Conservation (phyloP, 1,140 invertebrate species). For the Amphibalanus amphitrite region DNA sequence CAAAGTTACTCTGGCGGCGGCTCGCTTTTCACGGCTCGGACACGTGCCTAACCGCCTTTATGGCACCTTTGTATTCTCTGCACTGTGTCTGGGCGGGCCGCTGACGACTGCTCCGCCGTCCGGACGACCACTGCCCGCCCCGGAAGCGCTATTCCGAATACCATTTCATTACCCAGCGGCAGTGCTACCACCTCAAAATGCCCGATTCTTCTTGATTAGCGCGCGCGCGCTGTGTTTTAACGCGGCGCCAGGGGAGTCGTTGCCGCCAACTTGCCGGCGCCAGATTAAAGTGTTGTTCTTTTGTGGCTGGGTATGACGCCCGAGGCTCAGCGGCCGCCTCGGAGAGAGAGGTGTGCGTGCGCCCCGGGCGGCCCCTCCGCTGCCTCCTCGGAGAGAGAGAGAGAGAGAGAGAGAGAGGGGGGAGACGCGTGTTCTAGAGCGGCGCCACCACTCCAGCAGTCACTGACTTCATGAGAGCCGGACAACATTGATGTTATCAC, state of each 20-base stretch:
- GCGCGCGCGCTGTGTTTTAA: neutral
- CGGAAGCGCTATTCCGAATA: neutral
- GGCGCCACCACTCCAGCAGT: no score
- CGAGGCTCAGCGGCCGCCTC: neutral
- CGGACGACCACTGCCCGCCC: neutral
- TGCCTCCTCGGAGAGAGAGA: no score
- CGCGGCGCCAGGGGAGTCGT: neutral
- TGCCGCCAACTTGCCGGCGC: neutral
- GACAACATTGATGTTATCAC: no score
- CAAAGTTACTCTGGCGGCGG: neutral
- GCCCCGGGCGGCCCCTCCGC: no score
- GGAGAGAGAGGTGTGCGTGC: no score
- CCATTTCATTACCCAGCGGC: constrained; percentile 1
- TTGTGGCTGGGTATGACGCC: neutral
- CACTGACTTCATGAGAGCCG: no score
- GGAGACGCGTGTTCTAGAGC: no score
- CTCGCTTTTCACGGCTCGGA: neutral
- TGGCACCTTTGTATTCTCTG: neutral
- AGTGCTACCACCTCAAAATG: neutral
- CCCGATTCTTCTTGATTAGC: neutral
- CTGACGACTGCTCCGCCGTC: neutral
- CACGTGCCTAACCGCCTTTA: neutral
- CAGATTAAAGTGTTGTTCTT: constrained; percentile 1
- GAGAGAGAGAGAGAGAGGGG: no score
- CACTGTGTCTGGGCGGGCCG: neutral